Percentiles rank a stretch among this genome's conserved stretches.
phyloP scores from a whole-genome alignment of 2,888 invertebrate species.

The Agriopis marginaria region DNA sequence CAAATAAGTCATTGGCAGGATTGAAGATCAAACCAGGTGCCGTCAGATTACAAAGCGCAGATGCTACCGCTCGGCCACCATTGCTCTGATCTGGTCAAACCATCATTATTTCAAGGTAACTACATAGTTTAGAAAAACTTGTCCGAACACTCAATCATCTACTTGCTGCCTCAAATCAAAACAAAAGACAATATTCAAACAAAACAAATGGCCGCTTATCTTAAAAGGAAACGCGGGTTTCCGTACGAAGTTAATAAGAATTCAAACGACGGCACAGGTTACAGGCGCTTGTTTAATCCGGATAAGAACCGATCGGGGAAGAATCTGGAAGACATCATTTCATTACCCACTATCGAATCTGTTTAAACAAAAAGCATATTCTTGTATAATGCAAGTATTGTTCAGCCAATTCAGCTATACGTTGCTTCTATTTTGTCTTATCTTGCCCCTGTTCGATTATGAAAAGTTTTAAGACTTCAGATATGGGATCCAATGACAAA shows the following conservation, averaged over 20 bases:
- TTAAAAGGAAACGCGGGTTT: slow-evolving; percentile 56
- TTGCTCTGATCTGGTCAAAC: too few species aligned
- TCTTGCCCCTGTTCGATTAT: slow-evolving; percentile 36
- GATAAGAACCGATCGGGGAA: slow-evolving; percentile 60
- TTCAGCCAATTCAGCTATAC: slow-evolving; percentile 23
- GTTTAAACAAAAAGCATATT: slow-evolving; percentile 66
- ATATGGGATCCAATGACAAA: slow-evolving; percentile 24
- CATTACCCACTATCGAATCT: slow-evolving; percentile 69
- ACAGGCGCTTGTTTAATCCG: slow-evolving; percentile 71
- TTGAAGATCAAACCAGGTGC: too few species aligned
- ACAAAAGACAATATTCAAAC: slow-evolving; percentile 51
- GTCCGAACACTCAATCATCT: slow-evolving; percentile 20
- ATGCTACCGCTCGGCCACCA: too few species aligned
- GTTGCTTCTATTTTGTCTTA: slow-evolving; percentile 30
- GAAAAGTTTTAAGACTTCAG: slow-evolving; percentile 33
- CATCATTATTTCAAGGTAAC: background rate
- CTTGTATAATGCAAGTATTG: slow-evolving; percentile 45
- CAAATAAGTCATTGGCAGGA: too few species aligned
- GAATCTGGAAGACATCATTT: slow-evolving; percentile 69
- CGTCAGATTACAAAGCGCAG: too few species aligned
- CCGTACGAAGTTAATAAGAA: slow-evolving; percentile 63
- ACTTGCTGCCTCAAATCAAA: slow-evolving; percentile 26
- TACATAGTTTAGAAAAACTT: background rate
- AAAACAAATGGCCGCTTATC: slow-evolving; percentile 68
- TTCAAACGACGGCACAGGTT: slow-evolving; percentile 71